A percentile compares a stretch with the other conserved stretches of the same genome.
Evolutionary conservation across 1,140 invertebrate genomes (phyloP).

Genomic region (Ostrea denselamellosa): DNA sequence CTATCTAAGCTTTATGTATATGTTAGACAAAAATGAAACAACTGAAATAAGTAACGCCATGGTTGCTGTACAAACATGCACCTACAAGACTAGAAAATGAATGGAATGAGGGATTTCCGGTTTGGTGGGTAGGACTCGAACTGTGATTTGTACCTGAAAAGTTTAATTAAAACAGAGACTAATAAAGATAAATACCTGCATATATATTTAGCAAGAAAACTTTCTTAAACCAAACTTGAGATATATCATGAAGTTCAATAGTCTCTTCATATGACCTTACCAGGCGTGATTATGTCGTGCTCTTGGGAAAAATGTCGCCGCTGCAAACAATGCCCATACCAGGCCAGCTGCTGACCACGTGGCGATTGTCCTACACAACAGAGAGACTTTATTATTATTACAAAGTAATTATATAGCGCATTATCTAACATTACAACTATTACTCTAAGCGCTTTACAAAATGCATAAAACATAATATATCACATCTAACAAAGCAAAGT

Average conservation of each 20-base stretch:
- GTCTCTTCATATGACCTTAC: conserved; percentile 50
- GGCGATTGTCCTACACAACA: conserved; percentile 60
- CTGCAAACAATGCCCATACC: conserved; percentile 65
- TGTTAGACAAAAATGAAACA: no score
- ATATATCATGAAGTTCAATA: neutral
- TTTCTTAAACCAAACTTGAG: neutral
- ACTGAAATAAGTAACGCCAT: no score
- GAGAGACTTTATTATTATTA: neutral
- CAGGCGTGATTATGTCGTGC: conserved; percentile 69
- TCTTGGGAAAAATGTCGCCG: conserved; percentile 70
- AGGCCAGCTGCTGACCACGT: conserved; percentile 70
- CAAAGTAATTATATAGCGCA: no score
- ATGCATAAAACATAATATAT: no score
- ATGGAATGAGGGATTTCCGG: conserved; percentile 63
- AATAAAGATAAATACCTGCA: neutral
- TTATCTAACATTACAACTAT: no score
- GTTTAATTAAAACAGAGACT: neutral
- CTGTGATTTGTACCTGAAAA: conserved; percentile 64
- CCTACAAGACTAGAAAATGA: neutral
- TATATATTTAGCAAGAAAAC: neutral
- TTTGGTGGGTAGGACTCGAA: conserved; percentile 63
- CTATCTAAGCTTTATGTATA: no score
- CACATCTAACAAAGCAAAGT: no score
- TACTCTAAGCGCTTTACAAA: no score
- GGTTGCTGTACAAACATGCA: neutral